Percentiles rank a stretch among this genome's conserved stretches.
These are phyloP conservation scores for Lethocerus indicus DNA, from an alignment of 1,140 invertebrate species.

Conservation along the genomic window DNA sequence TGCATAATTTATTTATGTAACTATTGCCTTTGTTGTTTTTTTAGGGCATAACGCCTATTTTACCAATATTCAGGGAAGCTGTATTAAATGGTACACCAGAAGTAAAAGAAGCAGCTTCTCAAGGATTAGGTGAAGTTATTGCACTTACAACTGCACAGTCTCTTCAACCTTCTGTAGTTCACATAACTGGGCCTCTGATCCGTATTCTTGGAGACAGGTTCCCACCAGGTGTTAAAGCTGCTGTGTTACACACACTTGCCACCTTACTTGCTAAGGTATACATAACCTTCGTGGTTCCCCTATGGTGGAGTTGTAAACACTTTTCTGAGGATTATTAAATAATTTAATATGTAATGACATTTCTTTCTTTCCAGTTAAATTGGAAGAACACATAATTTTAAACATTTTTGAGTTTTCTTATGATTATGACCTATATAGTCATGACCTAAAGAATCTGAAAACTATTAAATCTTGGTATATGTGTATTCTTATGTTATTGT, in stretches of 20 bases:
- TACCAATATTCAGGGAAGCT: constrained; percentile 90
- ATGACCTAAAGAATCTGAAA: too few species aligned
- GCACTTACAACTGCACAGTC: constrained; percentile 65
- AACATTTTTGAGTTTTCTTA: too few species aligned
- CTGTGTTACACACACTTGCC: constrained; percentile 86
- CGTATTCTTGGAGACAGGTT: constrained; percentile 89
- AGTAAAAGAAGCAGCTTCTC: constrained; percentile 87
- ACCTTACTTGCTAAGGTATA: constrained; percentile 75
- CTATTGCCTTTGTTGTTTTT: constrained; percentile 12
- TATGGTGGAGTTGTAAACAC: too few species aligned
- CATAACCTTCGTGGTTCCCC: too few species aligned
- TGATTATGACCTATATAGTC: too few species aligned
- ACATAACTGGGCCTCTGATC: constrained; percentile 94
- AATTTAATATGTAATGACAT: too few species aligned
- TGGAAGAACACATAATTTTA: too few species aligned
- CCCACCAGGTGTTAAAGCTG: constrained; percentile 84
- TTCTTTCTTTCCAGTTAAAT: too few species aligned
- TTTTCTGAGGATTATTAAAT: too few species aligned
- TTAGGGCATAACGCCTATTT: constrained; percentile 75
- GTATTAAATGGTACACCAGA: constrained; percentile 88
- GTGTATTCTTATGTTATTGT: too few species aligned
- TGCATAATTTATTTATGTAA: constrained; percentile 1
- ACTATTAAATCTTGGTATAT: too few species aligned
- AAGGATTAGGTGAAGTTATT: constrained; percentile 86
- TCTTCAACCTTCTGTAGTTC: constrained; percentile 85